phyloP scores from a whole-genome alignment of 2,888 invertebrate genomes.

The Linyphia triangularis region DNA sequence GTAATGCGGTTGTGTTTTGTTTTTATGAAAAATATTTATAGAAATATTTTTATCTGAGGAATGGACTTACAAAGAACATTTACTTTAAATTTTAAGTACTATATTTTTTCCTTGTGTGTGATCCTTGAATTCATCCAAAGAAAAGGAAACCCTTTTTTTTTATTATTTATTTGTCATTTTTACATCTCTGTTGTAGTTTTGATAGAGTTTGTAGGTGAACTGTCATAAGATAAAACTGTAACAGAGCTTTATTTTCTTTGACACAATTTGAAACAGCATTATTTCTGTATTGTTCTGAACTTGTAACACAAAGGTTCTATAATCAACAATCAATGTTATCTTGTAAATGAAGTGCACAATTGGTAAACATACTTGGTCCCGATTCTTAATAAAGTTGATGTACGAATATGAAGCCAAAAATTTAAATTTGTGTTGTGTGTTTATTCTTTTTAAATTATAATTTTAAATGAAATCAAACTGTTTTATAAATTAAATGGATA shows the following conservation, averaged over 20 bases:
- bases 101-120: slow-evolving; percentile 16
- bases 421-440: background rate
- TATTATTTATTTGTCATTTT: slow-evolving; percentile 38
- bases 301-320: background rate
- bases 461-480: too few species aligned
- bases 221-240: background rate
- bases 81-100: too few species aligned
- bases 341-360: background rate
- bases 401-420: background rate
- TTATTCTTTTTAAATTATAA: background rate
- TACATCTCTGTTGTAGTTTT: slow-evolving; percentile 14
- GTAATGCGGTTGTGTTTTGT: slow-evolving; percentile 25
- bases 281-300: background rate
- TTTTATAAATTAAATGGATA: too few species aligned
- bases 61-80: background rate
- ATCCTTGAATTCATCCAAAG: slow-evolving; percentile 31
- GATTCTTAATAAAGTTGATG: background rate
- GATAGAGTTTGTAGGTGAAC: slow-evolving; percentile 6
- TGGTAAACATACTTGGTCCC: background rate
- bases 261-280: background rate
- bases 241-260: slow-evolving; percentile 16
- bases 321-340: too few species aligned
- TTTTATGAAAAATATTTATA: background rate
- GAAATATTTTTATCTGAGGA: background rate
- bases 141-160: slow-evolving; percentile 15